A percentile compares a stretch with the other conserved stretches of the same genome.
Conservation (phyloP, 2,888 invertebrate species). For the Heliothis peltigera region DNA sequence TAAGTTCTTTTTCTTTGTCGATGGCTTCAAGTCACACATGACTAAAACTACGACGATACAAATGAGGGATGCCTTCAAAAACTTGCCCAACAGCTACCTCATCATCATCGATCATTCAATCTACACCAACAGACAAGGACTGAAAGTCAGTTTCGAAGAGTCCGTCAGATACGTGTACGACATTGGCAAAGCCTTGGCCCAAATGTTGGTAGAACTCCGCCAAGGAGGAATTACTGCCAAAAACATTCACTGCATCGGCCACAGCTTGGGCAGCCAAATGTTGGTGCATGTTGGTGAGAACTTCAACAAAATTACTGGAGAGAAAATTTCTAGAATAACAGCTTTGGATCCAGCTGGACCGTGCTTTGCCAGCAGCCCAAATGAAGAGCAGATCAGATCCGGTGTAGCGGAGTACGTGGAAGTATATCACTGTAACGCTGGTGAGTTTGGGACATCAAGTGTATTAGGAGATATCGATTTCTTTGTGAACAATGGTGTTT, state of each 20-base stretch:
- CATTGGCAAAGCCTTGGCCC: constrained; percentile 44
- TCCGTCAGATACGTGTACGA: constrained; percentile 77
- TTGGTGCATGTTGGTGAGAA: constrained; percentile 77
- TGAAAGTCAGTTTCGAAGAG: constrained; percentile 81
- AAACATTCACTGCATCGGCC: constrained; percentile 81
- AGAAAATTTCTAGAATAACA: constrained; percentile 77
- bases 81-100: constrained; percentile 78
- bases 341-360: constrained; percentile 86
- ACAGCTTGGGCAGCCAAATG: constrained; percentile 83
- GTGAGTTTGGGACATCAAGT: constrained; percentile 83
- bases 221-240: constrained; percentile 74
- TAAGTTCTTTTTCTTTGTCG: constrained; percentile 27
- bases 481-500: constrained; percentile 89
- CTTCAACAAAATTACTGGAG: constrained; percentile 71
- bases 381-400: constrained; percentile 84
- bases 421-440: constrained; percentile 90
- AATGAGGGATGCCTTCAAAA: constrained; percentile 76
- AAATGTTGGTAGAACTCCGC: constrained; percentile 70
- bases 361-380: constrained; percentile 78
- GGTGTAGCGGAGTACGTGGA: constrained; percentile 90
- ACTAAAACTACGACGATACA: constrained; percentile 75
- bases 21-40: constrained; percentile 61
- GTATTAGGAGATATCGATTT: constrained; percentile 90
- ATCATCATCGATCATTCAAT: constrained; percentile 82
- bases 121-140: constrained; percentile 76